These are phyloP conservation scores for Ennomos quercinarius DNA, from an alignment of 2,888 invertebrate genomes.

Conservation along the genomic window DNA sequence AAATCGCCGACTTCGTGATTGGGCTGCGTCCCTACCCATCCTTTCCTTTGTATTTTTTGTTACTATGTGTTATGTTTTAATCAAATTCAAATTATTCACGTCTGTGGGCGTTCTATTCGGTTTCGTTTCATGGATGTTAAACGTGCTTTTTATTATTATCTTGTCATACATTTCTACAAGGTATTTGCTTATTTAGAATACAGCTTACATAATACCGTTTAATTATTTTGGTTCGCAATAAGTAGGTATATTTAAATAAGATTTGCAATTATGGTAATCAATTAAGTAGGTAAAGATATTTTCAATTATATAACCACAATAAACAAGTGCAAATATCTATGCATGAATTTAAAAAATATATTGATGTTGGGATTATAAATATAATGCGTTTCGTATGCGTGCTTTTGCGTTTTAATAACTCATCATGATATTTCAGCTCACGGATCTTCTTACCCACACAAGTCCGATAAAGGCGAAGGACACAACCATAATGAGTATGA, in stretches of 20 bases:
- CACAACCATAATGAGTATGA: conserved; percentile 85
- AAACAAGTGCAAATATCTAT: conserved; percentile 8
- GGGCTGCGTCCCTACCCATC: conserved; percentile 29
- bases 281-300: too few species aligned
- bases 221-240: not conserved
- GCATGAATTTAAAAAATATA: conserved; percentile 34
- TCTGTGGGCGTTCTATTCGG: conserved; percentile 24
- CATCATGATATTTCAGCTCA: conserved; percentile 61
- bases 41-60: conserved; percentile 28
- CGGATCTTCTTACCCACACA: conserved; percentile 56
- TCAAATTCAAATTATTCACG: conserved; percentile 22
- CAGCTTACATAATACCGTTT: not conserved
- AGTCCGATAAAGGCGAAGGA: conserved; percentile 49
- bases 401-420: conserved; percentile 1
- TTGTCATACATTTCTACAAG: conserved; percentile 9
- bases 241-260: not conserved
- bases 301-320: not conserved
- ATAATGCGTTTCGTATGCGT: too few species aligned
- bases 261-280: too few species aligned
- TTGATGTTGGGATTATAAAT: conserved; percentile 29
- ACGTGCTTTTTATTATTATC: conserved; percentile 14
- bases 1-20: conserved; percentile 29
- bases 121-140: conserved; percentile 21
- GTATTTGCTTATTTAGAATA: conserved; percentile 18
- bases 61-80: conserved; percentile 21